Evolutionary conservation across 92 coral and sea anemone genomes (phyloP).

Genomic region (Porites rus): DNA sequence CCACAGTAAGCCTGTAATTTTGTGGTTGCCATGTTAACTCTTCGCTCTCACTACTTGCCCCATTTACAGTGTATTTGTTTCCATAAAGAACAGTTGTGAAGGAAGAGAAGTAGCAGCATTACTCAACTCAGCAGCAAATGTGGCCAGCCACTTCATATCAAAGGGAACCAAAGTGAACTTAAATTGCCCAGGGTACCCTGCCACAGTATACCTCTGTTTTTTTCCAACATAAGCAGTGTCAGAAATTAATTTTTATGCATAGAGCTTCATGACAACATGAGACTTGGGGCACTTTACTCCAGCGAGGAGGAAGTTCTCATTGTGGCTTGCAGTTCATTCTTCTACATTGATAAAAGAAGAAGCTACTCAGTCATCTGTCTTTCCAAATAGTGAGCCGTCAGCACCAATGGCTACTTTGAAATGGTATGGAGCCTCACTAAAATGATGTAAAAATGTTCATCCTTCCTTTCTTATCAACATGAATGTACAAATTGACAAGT

Average conservation of each 20-base stretch:
- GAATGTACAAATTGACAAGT: slow-evolving; percentile 66
- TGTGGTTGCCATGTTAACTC: slow-evolving; percentile 68
- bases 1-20: slow-evolving; percentile 13
- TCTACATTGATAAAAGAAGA: slow-evolving; percentile 70
- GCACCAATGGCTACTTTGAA: slow-evolving; percentile 74
- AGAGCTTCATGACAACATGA: slow-evolving; percentile 55
- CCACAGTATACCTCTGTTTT: slow-evolving; percentile 51
- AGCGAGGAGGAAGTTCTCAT: slow-evolving; percentile 69
- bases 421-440: slow-evolving; percentile 63
- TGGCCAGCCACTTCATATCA: slow-evolving; percentile 53
- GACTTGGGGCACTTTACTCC: slow-evolving; percentile 70
- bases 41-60: slow-evolving; percentile 53
- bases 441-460: slow-evolving; percentile 59
- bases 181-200: slow-evolving; percentile 10
- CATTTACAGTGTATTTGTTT: slow-evolving; percentile 46
- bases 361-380: slow-evolving; percentile 64
- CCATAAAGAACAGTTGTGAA: slow-evolving; percentile 62
- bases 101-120: slow-evolving; percentile 22
- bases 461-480: slow-evolving; percentile 38
- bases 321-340: slow-evolving; percentile 60
- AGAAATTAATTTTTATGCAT: too few species aligned
- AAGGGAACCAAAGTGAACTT: neutral
- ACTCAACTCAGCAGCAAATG: slow-evolving; percentile 38
- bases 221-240: too few species aligned
- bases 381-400: slow-evolving; percentile 79